phyloP scores from a whole-genome alignment of 2,797 vertebrate genomes.

The Prionace glauca region DNA sequence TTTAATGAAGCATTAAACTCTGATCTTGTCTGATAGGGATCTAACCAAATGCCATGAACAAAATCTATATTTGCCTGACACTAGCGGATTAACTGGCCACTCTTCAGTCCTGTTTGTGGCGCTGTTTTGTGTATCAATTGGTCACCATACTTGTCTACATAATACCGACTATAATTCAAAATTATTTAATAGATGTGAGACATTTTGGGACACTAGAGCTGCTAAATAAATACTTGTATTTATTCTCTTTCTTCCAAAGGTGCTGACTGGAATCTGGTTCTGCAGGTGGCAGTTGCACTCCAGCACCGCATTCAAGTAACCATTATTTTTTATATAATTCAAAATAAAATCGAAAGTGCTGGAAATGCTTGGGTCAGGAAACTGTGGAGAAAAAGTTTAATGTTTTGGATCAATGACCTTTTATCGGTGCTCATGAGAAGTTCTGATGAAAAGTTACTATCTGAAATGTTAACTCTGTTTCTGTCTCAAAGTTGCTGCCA shows the following conservation, averaged over 20 bases:
- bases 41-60: background rate
- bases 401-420: background rate
- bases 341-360: background rate
- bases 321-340: background rate
- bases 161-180: background rate
- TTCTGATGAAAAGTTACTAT: background rate
- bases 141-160: background rate
- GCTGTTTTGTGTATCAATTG: background rate
- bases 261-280: slow-evolving; percentile 4
- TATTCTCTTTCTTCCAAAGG: slow-evolving; percentile 1
- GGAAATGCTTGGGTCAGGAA: background rate
- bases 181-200: background rate
- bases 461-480: background rate
- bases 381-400: background rate
- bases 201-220: background rate
- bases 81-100: background rate
- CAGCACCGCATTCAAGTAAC: background rate
- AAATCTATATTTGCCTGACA: background rate
- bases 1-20: background rate
- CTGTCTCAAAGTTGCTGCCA: background rate
- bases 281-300: background rate
- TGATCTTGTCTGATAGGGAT: background rate
- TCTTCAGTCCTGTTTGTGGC: background rate
- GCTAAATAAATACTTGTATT: background rate
- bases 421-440: background rate